Evolutionary conservation across 2,113 vertebrate genomes (phyloP).

Genomic region (Morone chrysops): DNA sequence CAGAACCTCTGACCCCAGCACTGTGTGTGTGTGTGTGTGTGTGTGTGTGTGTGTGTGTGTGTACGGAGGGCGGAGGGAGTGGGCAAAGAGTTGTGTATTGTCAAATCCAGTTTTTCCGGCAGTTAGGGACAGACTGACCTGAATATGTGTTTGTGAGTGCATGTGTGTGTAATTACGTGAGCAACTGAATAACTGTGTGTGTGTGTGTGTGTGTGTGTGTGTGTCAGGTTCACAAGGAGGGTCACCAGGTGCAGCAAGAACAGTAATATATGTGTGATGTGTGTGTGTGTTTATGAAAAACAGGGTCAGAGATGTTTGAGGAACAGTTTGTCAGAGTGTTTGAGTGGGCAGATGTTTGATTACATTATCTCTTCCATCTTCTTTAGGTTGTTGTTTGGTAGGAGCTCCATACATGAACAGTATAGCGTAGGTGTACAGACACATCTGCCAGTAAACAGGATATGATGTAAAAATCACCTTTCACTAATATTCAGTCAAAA

Average conservation of each 20-base stretch:
- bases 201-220: conserved; percentile 18
- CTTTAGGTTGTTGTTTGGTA: conserved; percentile 3
- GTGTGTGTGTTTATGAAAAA: conserved; percentile 38
- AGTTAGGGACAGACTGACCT: conserved; percentile 55
- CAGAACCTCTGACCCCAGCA: conserved; percentile 58
- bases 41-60: conserved; percentile 10
- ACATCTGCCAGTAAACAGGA: conserved; percentile 2
- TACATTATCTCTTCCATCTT: conserved; percentile 4
- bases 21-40: conserved; percentile 3
- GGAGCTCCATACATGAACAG: not conserved
- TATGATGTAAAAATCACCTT: not conserved
- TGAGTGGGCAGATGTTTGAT: conserved; percentile 44
- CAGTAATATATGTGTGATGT: not conserved
- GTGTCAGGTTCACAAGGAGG: conserved; percentile 55
- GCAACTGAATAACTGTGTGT: conserved; percentile 36
- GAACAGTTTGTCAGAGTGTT: conserved; percentile 22
- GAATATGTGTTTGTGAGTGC: conserved; percentile 31
- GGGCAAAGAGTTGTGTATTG: not conserved
- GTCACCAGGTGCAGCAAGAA: conserved; percentile 73
- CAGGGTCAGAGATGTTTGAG: conserved; percentile 44
- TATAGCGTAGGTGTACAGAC: not conserved
- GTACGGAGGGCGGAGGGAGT: not conserved
- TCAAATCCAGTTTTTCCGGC: conserved; percentile 75
- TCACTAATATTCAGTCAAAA: not conserved
- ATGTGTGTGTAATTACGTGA: conserved; percentile 36